A percentile compares a stretch with the other conserved stretches of the same genome.
phyloP scores from a whole-genome alignment of 2,888 invertebrate species.

The Mythimna pallens region DNA sequence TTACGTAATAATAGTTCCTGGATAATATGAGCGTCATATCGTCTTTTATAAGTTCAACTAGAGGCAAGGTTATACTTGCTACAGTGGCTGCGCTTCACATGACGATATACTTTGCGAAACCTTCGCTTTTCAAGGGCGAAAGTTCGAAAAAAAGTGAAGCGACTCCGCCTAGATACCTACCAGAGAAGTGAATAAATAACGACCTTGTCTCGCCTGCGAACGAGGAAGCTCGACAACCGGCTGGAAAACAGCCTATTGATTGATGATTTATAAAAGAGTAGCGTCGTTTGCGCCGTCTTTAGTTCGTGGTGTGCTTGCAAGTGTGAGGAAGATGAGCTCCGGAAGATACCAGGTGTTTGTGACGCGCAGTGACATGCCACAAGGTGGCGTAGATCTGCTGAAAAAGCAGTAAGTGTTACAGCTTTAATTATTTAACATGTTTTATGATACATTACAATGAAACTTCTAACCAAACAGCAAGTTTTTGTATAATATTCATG shows the following conservation, averaged over 20 bases:
- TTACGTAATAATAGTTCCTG: conserved; percentile 58
- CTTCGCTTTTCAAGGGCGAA: conserved; percentile 84
- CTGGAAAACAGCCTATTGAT: conserved; percentile 63
- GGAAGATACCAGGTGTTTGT: conserved; percentile 91
- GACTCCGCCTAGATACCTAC: conserved; percentile 82
- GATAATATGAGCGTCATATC: conserved; percentile 79
- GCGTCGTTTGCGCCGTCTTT: conserved; percentile 62
- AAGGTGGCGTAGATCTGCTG: conserved; percentile 90
- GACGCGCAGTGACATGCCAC: conserved; percentile 92
- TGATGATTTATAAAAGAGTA: conserved; percentile 80
- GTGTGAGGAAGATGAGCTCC: conserved; percentile 79
- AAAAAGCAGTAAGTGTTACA: conserved; percentile 90
- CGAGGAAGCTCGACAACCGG: conserved; percentile 67
- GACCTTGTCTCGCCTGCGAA: conserved; percentile 68
- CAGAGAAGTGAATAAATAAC: conserved; percentile 73
- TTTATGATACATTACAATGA: background rate
- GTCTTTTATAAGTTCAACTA: conserved; percentile 84
- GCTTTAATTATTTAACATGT: background rate
- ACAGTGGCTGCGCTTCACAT: conserved; percentile 83
- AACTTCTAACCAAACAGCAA: background rate
- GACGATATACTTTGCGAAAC: conserved; percentile 84
- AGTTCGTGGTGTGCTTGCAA: conserved; percentile 65
- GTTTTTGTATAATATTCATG: background rate
- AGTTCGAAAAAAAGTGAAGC: conserved; percentile 68
- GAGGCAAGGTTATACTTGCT: conserved; percentile 83